Percentiles rank a stretch among this genome's conserved stretches.
These are phyloP conservation scores for Spea bombifrons DNA, from an alignment of 2,113 vertebrate genomes.

Conservation along the genomic window DNA sequence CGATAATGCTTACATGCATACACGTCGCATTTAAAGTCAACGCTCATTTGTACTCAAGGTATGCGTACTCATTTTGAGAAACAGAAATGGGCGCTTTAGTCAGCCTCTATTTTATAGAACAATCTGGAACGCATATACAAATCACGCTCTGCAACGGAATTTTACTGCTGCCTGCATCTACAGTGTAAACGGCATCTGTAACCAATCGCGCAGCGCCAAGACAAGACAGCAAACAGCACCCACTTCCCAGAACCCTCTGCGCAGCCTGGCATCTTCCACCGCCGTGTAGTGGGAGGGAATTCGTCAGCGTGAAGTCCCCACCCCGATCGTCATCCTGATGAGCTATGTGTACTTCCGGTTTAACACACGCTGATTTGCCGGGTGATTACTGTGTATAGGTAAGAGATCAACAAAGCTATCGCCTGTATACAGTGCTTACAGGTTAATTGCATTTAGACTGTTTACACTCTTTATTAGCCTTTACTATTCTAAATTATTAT, in stretches of 20 bases:
- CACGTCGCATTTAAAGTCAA: too few species aligned
- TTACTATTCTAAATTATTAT: too few species aligned
- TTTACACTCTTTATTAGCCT: too few species aligned
- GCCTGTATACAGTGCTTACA: background rate
- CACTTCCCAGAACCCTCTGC: background rate
- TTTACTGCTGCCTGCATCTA: background rate
- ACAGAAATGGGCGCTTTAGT: background rate
- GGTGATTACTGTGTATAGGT: conserved; percentile 14
- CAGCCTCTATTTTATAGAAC: too few species aligned
- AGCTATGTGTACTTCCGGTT: conserved; percentile 18
- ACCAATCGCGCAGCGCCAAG: conserved; percentile 30
- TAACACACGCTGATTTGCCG: conserved; percentile 7
- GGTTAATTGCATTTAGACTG: too few species aligned
- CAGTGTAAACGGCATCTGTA: background rate
- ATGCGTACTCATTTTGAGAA: too few species aligned
- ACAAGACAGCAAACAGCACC: conserved; percentile 4
- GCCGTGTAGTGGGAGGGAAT: background rate
- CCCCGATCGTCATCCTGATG: conserved; percentile 1
- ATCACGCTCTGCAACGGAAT: background rate
- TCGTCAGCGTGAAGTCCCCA: background rate
- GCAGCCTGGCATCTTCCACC: background rate
- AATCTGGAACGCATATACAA: too few species aligned
- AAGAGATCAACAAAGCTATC: background rate
- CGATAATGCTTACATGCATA: too few species aligned
- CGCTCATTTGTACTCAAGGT: too few species aligned